phyloP scores from a whole-genome alignment of 2,797 vertebrate genomes.

The Sebastes aleutianus region DNA sequence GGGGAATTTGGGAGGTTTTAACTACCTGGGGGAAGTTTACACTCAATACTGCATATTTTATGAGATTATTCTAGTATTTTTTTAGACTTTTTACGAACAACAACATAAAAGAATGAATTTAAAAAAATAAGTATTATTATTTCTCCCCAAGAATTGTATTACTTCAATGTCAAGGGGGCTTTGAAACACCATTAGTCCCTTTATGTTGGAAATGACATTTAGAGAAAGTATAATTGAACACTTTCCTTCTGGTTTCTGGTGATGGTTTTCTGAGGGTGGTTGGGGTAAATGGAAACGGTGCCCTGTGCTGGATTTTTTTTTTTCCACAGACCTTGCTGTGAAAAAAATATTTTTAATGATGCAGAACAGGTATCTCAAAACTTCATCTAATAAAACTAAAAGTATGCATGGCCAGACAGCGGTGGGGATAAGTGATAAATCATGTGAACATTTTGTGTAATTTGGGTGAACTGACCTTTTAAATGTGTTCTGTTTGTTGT shows the following conservation, averaged over 20 bases:
- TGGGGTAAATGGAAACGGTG: no score
- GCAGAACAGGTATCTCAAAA: background rate
- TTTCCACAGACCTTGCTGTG: background rate
- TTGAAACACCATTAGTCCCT: no score
- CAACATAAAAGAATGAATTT: background rate
- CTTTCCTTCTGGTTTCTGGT: no score
- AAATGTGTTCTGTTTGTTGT: background rate
- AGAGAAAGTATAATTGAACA: no score
- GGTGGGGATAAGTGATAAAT: background rate
- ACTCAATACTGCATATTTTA: background rate
- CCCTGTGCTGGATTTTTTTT: no score
- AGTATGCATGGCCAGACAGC: background rate
- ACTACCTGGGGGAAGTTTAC: background rate
- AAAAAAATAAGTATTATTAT: no score
- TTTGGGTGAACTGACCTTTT: background rate
- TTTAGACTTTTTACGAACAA: background rate
- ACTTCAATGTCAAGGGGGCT: no score
- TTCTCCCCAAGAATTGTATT: no score
- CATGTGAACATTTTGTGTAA: background rate
- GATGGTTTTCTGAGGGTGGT: no score
- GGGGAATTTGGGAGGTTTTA: background rate
- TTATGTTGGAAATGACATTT: no score
- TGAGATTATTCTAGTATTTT: background rate
- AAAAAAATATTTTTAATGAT: background rate
- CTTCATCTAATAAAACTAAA: background rate